Conservation (phyloP, 2,888 invertebrate species). For the Abscondita cerata region DNA sequence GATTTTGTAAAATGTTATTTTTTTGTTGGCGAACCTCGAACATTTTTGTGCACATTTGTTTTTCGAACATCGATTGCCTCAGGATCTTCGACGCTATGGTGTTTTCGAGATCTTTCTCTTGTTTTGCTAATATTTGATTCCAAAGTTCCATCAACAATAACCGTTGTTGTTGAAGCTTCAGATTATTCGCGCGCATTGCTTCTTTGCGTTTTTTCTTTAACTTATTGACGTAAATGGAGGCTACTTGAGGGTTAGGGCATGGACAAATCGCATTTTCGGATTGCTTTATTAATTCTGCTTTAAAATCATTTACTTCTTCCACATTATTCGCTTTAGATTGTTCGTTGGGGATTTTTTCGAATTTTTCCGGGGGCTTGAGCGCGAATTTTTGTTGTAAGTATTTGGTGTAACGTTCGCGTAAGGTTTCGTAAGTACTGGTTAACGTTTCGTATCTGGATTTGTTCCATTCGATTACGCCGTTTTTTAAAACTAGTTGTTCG, state of each 20-base stretch:
- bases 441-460: slow-evolving; percentile 60
- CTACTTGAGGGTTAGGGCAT: slow-evolving; percentile 45
- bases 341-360: too few species aligned
- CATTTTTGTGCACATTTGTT: slow-evolving; percentile 69
- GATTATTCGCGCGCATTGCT: slow-evolving; percentile 58
- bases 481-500: slow-evolving; percentile 17
- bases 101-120: slow-evolving; percentile 62
- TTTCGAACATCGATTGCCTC: slow-evolving; percentile 70
- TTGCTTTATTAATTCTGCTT: slow-evolving; percentile 46
- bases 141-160: slow-evolving; percentile 61
- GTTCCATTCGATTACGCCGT: slow-evolving; percentile 66
- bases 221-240: slow-evolving; percentile 61
- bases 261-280: slow-evolving; percentile 39
- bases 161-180: slow-evolving; percentile 62
- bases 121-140: slow-evolving; percentile 62
- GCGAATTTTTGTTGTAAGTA: slow-evolving; percentile 32
- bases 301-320: slow-evolving; percentile 20
- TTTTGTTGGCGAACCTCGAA: slow-evolving; percentile 68
- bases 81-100: slow-evolving; percentile 64
- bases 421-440: slow-evolving; percentile 54
- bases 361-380: not conserved
- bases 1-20: slow-evolving; percentile 63
- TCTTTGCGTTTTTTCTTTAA: slow-evolving; percentile 60
- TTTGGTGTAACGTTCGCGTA: slow-evolving; percentile 48
- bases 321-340: too few species aligned